Base-by-base conservation (phyloP, 1,140 invertebrate genomes). In the Sinella curviseta region DNA sequence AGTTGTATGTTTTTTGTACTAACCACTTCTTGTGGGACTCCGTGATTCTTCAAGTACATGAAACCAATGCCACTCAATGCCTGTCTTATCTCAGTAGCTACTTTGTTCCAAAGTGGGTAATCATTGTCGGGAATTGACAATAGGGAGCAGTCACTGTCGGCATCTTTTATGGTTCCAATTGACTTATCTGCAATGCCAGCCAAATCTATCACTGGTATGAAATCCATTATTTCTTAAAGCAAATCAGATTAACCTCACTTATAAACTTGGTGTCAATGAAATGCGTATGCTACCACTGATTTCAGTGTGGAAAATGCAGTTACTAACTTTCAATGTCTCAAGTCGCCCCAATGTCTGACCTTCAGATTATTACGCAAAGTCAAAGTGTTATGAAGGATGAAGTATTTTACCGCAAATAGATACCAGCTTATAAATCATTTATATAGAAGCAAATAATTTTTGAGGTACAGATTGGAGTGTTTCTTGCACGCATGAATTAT, bases 31-130 rank as follows among this genome's bases (percentile, higher is more conserved):
- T 16, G 12, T 0, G 33, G 28, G 36, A 80, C 55, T 39, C 79
- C 75, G 77, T 80, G 79, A 74, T 80, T 80, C 31, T 17, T 77
- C 39, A 80, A 77, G 54, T 80, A 80, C 24, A 80, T 35, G 20
- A 80, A 80, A 24, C 79, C 79, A 36, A 80, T 74, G 14, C 48
- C 76, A 1, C 48, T 48, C 20, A 80, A 39, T 0, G 74, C 79
- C 4, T 57, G 34, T 0, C 79, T 74, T 55, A 77, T 80, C 70
- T 80, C 65, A 0, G 14, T n/a, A 1, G 76, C 79, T 20, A 26
- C 30, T n/a, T 28, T 1, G 34, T 24, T 70, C 78, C 55, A 60
- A 8, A 60, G 4, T 14, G 55, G 3, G n/a, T 14, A 24, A n/a
- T 60, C 55, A 8, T 8, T 14, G 14, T 60, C 55, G 12, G 55